A percentile compares a stretch with the other conserved stretches of the same genome.
Evolutionary conservation across 53 echinoderm and acorn worm genomes (phyloP).

Genomic region (Arbacia lixula): DNA sequence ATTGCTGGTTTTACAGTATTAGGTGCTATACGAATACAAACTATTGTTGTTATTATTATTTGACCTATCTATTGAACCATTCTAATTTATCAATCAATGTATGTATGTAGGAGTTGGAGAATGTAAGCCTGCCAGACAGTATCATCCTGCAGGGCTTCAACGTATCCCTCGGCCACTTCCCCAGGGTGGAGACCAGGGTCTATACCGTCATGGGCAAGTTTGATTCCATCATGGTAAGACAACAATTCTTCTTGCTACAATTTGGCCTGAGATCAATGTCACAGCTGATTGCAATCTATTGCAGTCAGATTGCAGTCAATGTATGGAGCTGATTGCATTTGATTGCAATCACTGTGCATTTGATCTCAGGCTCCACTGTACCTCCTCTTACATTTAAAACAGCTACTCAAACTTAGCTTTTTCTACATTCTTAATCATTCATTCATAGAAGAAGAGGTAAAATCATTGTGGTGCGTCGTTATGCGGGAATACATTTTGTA

Average conservation of each 20-base stretch:
- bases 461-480: too few species aligned
- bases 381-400: too few species aligned
- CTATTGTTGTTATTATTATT: neutral
- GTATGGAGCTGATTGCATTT: too few species aligned
- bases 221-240: conserved; percentile 77
- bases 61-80: neutral
- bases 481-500: too few species aligned
- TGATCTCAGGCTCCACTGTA: too few species aligned
- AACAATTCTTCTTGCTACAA: neutral
- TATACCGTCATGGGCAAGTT: conserved; percentile 94
- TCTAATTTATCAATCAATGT: neutral
- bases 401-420: too few species aligned
- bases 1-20: neutral
- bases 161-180: conserved; percentile 70
- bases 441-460: too few species aligned
- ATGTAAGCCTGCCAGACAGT: conserved; percentile 62
- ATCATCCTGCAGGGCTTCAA: conserved; percentile 83
- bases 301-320: too few species aligned
- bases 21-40: neutral
- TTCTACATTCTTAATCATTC: too few species aligned
- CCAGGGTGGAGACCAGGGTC: conserved; percentile 58
- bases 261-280: too few species aligned
- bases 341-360: too few species aligned
- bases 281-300: too few species aligned
- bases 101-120: conserved; percentile 57